phyloP scores from a whole-genome alignment of 2,113 vertebrate genomes.

The Carassius gibelio region DNA sequence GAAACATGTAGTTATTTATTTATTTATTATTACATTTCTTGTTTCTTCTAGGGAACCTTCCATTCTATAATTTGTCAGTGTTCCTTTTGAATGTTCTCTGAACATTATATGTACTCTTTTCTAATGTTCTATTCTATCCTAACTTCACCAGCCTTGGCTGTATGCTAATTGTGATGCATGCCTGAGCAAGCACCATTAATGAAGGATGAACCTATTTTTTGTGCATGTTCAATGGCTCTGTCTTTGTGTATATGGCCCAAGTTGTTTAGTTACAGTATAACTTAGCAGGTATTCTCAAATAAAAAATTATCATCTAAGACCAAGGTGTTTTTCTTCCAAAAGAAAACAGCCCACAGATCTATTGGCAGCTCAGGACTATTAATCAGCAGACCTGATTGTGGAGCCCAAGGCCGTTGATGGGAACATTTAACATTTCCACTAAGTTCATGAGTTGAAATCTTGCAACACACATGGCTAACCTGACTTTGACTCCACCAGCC shows the following conservation, averaged over 20 bases:
- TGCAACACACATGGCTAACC: conserved; percentile 46
- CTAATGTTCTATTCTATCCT: no score
- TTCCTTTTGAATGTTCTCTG: no score
- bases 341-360: not conserved
- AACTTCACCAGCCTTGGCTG: no score
- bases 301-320: conserved; percentile 1
- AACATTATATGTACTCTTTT: no score
- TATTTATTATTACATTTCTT: no score
- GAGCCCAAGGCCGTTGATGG: conserved; percentile 14
- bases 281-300: not conserved
- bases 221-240: not conserved
- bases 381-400: conserved; percentile 34
- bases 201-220: not conserved
- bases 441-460: conserved; percentile 5
- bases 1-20: no score
- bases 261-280: not conserved
- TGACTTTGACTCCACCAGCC: conserved; percentile 30
- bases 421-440: conserved; percentile 30
- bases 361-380: conserved; percentile 21
- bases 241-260: not conserved
- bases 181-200: not conserved
- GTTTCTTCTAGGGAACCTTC: no score
- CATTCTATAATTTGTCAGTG: no score
- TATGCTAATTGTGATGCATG: no score
- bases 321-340: conserved; percentile 24